These are phyloP conservation scores for Pseudorhombus dupliciocellatus DNA, from an alignment of 2,113 vertebrate species.

Conservation along the genomic window DNA sequence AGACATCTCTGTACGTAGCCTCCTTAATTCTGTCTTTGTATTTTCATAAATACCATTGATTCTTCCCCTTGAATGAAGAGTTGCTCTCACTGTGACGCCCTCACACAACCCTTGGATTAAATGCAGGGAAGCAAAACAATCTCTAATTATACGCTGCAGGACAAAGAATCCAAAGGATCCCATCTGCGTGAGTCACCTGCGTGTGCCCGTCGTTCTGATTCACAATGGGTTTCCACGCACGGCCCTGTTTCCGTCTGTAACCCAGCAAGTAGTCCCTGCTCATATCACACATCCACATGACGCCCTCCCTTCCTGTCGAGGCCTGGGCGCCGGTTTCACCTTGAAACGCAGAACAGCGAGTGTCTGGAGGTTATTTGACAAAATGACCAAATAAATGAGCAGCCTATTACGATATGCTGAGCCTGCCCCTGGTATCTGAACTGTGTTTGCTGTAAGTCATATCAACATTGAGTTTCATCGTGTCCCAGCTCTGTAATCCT, in stretches of 20 bases:
- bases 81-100: neutral
- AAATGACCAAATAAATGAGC: too few relatives aligned
- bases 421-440: too few relatives aligned
- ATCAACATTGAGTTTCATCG: too few relatives aligned
- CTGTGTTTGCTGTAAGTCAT: too few relatives aligned
- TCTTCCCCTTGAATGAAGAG: neutral
- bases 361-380: too few relatives aligned
- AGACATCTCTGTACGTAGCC: neutral
- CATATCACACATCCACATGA: slow-evolving; percentile 40
- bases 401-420: too few relatives aligned
- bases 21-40: neutral
- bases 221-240: slow-evolving; percentile 9
- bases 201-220: neutral
- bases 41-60: neutral
- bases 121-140: too few relatives aligned
- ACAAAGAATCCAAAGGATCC: neutral
- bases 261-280: slow-evolving; percentile 15
- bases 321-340: slow-evolving; percentile 39
- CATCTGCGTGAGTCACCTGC: slow-evolving; percentile 1
- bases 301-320: slow-evolving; percentile 10
- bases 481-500: neutral
- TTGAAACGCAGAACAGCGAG: slow-evolving; percentile 15
- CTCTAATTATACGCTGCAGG: neutral
- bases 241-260: neutral
- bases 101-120: too few relatives aligned